These are phyloP conservation scores for Phyllotreta striolata DNA, from an alignment of 2,888 invertebrate species.

Conservation along the genomic window DNA sequence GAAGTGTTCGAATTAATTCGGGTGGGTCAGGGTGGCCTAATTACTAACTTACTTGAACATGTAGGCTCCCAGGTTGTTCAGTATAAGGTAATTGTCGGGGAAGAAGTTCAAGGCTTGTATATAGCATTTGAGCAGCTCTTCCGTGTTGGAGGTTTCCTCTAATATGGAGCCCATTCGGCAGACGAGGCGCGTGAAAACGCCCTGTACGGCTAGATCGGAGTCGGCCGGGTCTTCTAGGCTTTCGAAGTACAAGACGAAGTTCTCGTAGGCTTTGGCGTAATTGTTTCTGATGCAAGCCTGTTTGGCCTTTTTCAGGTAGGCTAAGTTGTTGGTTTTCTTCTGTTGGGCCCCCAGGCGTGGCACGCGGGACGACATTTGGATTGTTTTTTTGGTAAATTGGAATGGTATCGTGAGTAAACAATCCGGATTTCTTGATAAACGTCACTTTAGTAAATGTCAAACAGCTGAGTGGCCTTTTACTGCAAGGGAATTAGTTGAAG, in stretches of 20 bases:
- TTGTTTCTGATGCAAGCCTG: slow-evolving; percentile 42
- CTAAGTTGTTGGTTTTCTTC: slow-evolving; percentile 42
- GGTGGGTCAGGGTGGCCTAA: neutral
- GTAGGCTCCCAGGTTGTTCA: slow-evolving; percentile 64
- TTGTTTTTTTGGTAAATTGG: slow-evolving; percentile 10
- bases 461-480: too few species aligned
- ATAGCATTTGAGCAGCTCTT: slow-evolving; percentile 59
- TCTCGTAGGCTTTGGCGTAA: slow-evolving; percentile 45
- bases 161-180: slow-evolving; percentile 48
- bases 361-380: slow-evolving; percentile 41
- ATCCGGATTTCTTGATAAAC: too few species aligned
- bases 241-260: slow-evolving; percentile 50
- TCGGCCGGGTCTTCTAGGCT: slow-evolving; percentile 42
- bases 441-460: too few species aligned
- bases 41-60: slow-evolving; percentile 61
- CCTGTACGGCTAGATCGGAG: slow-evolving; percentile 42
- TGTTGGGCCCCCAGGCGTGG: slow-evolving; percentile 41
- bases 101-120: slow-evolving; percentile 61
- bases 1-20: neutral
- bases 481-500: too few species aligned
- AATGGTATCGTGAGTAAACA: too few species aligned
- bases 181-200: slow-evolving; percentile 47
- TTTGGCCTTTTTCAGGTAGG: slow-evolving; percentile 46
- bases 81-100: slow-evolving; percentile 61
- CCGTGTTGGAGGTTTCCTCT: slow-evolving; percentile 52